Base-by-base conservation (phyloP, 2,797 vertebrate genomes). In the Delichon dasypus region DNA sequence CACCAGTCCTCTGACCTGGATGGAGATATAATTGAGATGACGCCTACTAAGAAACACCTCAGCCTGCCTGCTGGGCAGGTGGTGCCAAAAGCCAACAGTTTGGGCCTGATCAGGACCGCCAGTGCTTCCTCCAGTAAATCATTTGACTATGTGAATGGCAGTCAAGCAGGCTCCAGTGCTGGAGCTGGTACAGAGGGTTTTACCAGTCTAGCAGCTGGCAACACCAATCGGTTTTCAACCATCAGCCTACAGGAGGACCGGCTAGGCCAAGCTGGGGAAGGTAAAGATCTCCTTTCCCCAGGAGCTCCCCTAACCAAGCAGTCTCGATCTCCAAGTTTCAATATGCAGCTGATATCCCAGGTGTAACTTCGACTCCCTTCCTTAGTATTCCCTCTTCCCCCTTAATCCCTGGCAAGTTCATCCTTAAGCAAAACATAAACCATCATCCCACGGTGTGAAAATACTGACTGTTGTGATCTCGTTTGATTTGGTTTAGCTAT, bases 331-430 rank as follows among this genome's bases (percentile, higher is more conserved):
- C 99, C 99, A 95, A 99, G 99, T 98, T 99, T 99, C 98, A 99
- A 99, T 99, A 99, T 99, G 99, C 99, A 99, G 98, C 98, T 99
- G 97, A 99, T 99, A 98, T 99, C 99, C 96, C 99, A 99, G 98
- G 99, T 99, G 97, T 99, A 99, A 97, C 80, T 95, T 97, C 70
- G 90, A 95, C 75, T 76, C 79, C 93, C 85, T 94, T 94, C 86
- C 68, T 66, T 96, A 76, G 55, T 81, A 91, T 65, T 95, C 84
- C 90, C 58, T 75, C 70, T 97, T 97, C 93, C 79, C 72, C 95
- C 82, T 93, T 94, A 95, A 96, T 88, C 57, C 98, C 93, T 84
- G 91, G 94, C 76, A 97, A 95, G 89, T 98, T 97, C 97, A 95
- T 98, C 95, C 94, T 94, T 97, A 96, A 93, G 91, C 89, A 95